phyloP scores from a whole-genome alignment of 2,113 vertebrate species.

The Triplophysa siluroides region DNA sequence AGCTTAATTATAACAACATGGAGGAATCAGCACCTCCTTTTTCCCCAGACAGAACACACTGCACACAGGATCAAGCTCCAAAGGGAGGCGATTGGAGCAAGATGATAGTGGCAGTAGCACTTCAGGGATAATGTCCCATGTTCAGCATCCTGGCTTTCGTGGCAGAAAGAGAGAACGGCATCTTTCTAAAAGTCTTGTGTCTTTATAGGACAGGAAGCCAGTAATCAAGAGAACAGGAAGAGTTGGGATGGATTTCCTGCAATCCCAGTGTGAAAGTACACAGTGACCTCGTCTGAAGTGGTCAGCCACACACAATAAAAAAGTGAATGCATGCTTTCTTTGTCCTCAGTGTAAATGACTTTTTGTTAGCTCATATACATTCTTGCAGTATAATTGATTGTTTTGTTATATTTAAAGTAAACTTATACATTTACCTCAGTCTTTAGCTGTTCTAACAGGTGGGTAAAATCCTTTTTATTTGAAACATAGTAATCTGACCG shows the following conservation, averaged over 20 bases:
- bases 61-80: constrained; percentile 35
- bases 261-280: constrained; percentile 63
- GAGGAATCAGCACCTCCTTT: constrained; percentile 54
- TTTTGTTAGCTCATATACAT: neutral
- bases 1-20: constrained; percentile 84
- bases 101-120: constrained; percentile 5
- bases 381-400: neutral
- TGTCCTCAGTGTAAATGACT: neutral
- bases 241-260: constrained; percentile 74
- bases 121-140: constrained; percentile 22
- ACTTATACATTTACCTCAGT: neutral
- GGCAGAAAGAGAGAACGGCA: constrained; percentile 20
- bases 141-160: constrained; percentile 25
- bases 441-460: neutral
- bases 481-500: neutral
- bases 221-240: constrained; percentile 80
- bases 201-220: constrained; percentile 76
- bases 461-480: neutral
- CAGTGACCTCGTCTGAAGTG: constrained; percentile 49
- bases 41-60: constrained; percentile 37
- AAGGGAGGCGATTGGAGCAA: constrained; percentile 26
- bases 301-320: constrained; percentile 23
- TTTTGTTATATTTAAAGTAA: neutral
- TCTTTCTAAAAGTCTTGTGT: constrained; percentile 61
- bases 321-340: neutral